phyloP scores from a whole-genome alignment of 2,797 vertebrate species.

The Gastrophryne carolinensis region DNA sequence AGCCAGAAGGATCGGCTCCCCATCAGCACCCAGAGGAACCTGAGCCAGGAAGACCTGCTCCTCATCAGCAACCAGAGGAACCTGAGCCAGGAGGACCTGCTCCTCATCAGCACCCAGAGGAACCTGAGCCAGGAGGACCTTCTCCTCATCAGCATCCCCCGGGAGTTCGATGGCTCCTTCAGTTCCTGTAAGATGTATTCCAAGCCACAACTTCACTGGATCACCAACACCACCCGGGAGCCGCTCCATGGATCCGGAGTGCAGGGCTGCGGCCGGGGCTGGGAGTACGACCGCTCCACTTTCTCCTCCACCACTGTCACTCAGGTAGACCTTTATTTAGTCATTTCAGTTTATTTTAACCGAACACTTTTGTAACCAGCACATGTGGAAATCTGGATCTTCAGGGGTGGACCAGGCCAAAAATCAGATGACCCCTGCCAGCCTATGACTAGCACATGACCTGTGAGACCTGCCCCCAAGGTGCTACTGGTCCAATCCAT shows the following conservation, averaged over 20 bases:
- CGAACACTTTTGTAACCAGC: too few species aligned
- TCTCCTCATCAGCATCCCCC: conserved; percentile 73
- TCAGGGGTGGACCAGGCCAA: too few species aligned
- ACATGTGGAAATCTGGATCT: too few species aligned
- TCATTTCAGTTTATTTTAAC: too few species aligned
- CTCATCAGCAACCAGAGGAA: conserved; percentile 69
- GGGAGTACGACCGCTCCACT: conserved; percentile 80
- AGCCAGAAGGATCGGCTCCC: too few species aligned
- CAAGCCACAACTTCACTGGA: conserved; percentile 67
- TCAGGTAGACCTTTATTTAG: conserved; percentile 70
- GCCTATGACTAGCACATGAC: too few species aligned
- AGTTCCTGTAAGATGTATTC: conserved; percentile 81
- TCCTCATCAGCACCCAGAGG: conserved; percentile 66
- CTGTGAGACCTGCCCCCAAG: too few species aligned
- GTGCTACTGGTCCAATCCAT: too few species aligned
- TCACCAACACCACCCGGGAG: conserved; percentile 59
- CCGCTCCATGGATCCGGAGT: conserved; percentile 6
- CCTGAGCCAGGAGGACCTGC: conserved; percentile 66
- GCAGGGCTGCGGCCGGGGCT: conserved; percentile 77
- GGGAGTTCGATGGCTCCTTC: conserved; percentile 69
- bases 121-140: conserved; percentile 73
- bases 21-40: conserved; percentile 70
- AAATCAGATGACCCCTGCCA: too few species aligned
- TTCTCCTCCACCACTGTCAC: conserved; percentile 84
- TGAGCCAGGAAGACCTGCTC: conserved; percentile 70